These are phyloP conservation scores for Oscheius myriophilus DNA, from an alignment of 2,888 invertebrate genomes.

Conservation along the genomic window DNA sequence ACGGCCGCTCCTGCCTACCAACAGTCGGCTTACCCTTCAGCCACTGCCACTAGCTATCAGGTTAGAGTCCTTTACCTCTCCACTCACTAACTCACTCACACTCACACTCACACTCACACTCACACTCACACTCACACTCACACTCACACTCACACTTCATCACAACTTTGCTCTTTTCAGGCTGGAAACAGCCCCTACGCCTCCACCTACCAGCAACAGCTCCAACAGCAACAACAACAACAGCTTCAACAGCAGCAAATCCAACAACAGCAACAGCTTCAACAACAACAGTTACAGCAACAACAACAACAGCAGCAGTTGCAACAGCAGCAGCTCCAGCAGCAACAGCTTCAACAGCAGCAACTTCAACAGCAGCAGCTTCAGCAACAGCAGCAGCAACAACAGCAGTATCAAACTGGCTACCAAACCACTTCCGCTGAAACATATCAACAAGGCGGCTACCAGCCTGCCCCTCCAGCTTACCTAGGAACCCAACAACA, in stretches of 20 bases:
- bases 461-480: conserved; percentile 17
- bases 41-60: conserved; percentile 33
- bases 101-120: neutral
- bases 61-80: no score
- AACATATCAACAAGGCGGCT: conserved; percentile 30
- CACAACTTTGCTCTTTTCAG: neutral
- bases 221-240: conserved; percentile 11
- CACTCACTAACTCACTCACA: neutral
- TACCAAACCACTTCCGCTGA: conserved; percentile 12
- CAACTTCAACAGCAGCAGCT: neutral
- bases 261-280: neutral
- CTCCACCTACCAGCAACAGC: conserved; percentile 13
- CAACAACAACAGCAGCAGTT: neutral
- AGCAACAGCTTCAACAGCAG: neutral
- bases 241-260: conserved; percentile 10
- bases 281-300: neutral
- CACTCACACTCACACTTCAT: neutral
- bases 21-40: conserved; percentile 34
- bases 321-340: neutral
- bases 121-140: neutral
- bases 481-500: conserved; percentile 9
- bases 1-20: conserved; percentile 20
- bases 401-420: conserved; percentile 10
- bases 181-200: conserved; percentile 22
- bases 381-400: neutral